phyloP scores from a whole-genome alignment of 1,140 invertebrate species.

The Panagrolaimus sp. region DNA sequence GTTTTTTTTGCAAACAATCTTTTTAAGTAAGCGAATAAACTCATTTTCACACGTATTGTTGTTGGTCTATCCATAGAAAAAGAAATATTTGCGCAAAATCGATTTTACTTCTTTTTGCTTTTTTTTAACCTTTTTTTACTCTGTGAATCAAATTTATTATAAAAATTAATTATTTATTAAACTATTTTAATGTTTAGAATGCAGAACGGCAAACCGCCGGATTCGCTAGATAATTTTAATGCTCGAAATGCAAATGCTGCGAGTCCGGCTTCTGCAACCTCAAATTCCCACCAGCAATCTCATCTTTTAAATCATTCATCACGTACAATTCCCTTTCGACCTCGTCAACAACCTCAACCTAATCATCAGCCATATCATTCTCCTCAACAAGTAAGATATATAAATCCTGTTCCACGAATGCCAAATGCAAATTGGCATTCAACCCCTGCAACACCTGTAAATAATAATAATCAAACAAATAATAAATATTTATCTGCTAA shows the following conservation, averaged over 20 bases:
- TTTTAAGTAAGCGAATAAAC: too few relatives aligned
- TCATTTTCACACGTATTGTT: too few relatives aligned
- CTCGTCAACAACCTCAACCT: background rate
- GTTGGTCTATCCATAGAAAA: too few relatives aligned
- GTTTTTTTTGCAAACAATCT: too few relatives aligned
- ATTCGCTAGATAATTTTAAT: background rate
- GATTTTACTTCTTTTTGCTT: background rate
- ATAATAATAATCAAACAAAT: too few relatives aligned
- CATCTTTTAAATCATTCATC: background rate
- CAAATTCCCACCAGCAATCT: background rate
- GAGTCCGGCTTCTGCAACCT: background rate
- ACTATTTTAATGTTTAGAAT: background rate
- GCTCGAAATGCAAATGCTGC: background rate
- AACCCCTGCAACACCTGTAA: background rate
- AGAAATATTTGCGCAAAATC: too few relatives aligned
- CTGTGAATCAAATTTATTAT: background rate
- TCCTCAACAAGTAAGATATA: background rate
- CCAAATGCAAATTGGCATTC: background rate
- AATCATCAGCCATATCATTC: background rate
- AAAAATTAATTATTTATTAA: too few relatives aligned
- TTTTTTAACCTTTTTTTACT: background rate
- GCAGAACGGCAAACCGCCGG: conserved; percentile 9
- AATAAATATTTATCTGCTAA: too few relatives aligned
- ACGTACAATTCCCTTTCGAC: background rate
- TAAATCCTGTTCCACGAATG: background rate